These are phyloP conservation scores for Plectus sambesii DNA, from an alignment of 1,140 invertebrate genomes.

Conservation along the genomic window DNA sequence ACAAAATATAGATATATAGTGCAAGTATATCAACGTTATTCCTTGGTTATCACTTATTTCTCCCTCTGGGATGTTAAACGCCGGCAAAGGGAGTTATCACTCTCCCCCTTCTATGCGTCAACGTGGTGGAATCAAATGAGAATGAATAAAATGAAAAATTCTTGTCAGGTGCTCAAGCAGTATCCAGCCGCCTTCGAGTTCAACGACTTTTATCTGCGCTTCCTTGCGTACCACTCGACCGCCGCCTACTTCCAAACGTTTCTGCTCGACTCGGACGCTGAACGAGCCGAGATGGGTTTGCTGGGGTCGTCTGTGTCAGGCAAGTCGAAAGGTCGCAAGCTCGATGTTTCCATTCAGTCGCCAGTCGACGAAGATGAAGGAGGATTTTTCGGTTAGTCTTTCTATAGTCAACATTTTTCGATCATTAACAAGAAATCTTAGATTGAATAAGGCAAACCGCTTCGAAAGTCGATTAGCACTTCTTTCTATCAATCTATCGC, in stretches of 20 bases:
- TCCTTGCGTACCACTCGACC: constrained; percentile 73
- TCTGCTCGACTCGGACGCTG: constrained; percentile 79
- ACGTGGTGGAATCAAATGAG: background rate
- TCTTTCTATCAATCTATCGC: no score
- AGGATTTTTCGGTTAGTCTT: constrained; percentile 8
- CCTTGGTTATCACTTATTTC: no score
- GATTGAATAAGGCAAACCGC: no score
- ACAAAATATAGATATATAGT: constrained; percentile 7
- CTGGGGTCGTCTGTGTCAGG: constrained; percentile 18
- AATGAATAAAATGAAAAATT: constrained; percentile 10
- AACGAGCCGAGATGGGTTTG: constrained; percentile 69
- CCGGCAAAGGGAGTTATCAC: no score
- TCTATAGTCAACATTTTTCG: background rate
- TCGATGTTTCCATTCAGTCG: no score
- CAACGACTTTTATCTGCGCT: constrained; percentile 83
- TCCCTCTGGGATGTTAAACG: no score
- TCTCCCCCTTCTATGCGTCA: no score
- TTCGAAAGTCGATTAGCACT: no score
- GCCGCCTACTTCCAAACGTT: constrained; percentile 69
- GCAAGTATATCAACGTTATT: constrained; percentile 2
- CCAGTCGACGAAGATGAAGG: background rate
- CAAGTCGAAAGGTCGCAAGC: no score
- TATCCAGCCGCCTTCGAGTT: constrained; percentile 95
- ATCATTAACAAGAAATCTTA: no score
- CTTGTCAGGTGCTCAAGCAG: constrained; percentile 70